phyloP scores from a whole-genome alignment of 2,888 invertebrate species.

The Physocephala rufipes region DNA sequence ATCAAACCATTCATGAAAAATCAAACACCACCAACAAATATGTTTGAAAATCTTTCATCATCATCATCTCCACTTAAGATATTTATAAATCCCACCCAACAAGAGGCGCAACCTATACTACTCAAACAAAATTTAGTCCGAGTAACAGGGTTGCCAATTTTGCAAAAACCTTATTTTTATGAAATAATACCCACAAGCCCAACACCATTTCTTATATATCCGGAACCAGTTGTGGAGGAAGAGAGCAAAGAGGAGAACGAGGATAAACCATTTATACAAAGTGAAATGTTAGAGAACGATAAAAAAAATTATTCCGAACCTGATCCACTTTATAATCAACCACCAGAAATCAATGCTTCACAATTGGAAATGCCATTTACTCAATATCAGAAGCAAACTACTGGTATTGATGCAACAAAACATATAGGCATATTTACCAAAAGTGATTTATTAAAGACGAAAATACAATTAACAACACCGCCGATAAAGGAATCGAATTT shows the following conservation, averaged over 20 bases:
- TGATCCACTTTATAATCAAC: constrained; percentile 66
- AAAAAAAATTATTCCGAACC: constrained; percentile 66
- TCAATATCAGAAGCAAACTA: constrained; percentile 36
- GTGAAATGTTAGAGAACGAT: constrained; percentile 58
- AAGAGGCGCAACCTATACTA: constrained; percentile 29
- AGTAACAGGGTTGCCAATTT: constrained; percentile 45
- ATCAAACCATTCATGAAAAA: not conserved
- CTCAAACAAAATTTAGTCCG: constrained; percentile 45
- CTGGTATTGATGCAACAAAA: constrained; percentile 26
- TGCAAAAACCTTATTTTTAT: constrained; percentile 50
- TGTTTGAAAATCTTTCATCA: constrained; percentile 11
- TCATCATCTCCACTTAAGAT: constrained; percentile 46
- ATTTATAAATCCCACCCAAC: constrained; percentile 34
- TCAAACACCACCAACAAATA: not conserved
- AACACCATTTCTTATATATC: constrained; percentile 52
- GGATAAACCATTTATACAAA: constrained; percentile 56
- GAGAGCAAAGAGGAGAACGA: not conserved
- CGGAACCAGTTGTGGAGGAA: constrained; percentile 44
- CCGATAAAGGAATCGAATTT: constrained; percentile 51
- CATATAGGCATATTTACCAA: constrained; percentile 20
- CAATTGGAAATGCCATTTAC: constrained; percentile 45
- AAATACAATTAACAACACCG: constrained; percentile 58
- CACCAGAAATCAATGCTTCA: constrained; percentile 40
- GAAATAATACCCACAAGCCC: constrained; percentile 41
- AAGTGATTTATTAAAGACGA: constrained; percentile 30